Percentiles rank a stretch among this genome's conserved stretches.
Conservation (phyloP, 1,140 invertebrate genomes). For the Brachionus rotundiformis region DNA sequence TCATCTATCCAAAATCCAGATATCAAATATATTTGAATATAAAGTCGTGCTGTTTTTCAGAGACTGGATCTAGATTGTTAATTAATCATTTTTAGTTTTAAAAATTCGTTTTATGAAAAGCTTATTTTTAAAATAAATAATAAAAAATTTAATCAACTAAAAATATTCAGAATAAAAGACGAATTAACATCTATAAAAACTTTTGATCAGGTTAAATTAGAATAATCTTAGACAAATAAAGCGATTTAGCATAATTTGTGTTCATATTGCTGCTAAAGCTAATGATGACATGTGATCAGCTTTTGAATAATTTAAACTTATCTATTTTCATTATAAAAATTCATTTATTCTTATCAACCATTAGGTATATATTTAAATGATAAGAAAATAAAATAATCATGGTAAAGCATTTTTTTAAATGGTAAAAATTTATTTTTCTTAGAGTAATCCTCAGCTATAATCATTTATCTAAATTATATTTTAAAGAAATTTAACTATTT, state of each 20-base stretch:
- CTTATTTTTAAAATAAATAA: neutral
- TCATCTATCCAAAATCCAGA: too few relatives aligned
- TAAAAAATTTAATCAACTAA: neutral
- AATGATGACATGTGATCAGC: neutral
- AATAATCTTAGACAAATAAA: neutral
- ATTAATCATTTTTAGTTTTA: too few relatives aligned
- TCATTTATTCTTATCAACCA: conserved; percentile 2
- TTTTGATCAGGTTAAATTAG: neutral
- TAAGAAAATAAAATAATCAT: neutral
- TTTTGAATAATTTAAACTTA: neutral
- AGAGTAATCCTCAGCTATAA: conserved; percentile 3
- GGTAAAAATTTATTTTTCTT: conserved; percentile 1
- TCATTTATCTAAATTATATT: neutral
- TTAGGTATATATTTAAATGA: conserved; percentile 22
- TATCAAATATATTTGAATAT: too few relatives aligned
- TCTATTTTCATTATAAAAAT: conserved; percentile 20
- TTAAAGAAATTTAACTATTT: neutral
- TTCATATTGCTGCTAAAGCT: neutral
- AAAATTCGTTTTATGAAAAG: too few relatives aligned
- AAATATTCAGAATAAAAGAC: neutral
- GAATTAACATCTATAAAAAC: neutral
- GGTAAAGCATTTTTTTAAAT: conserved; percentile 12
- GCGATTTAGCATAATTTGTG: neutral
- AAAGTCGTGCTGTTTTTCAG: too few relatives aligned
- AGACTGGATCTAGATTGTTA: too few relatives aligned